These are phyloP conservation scores for Ursus arctos DNA, from an alignment of 2,113 vertebrate species.

Conservation along the genomic window DNA sequence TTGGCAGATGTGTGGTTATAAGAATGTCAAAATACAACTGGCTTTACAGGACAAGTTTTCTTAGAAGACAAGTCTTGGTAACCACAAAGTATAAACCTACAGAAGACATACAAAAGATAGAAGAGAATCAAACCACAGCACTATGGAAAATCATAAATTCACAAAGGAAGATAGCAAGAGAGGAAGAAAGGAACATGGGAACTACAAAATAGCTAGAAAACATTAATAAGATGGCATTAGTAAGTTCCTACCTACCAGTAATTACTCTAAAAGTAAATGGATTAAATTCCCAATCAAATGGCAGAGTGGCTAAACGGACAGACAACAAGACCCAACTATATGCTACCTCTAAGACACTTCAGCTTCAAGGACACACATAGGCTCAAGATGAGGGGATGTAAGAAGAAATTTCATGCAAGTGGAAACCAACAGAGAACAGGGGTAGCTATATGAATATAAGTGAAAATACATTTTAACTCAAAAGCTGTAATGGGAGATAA, in stretches of 20 bases:
- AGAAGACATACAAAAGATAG: not conserved
- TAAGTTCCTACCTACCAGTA: not conserved
- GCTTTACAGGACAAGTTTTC: not conserved
- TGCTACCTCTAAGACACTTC: not conserved
- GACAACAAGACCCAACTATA: not conserved
- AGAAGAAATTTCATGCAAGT: not conserved
- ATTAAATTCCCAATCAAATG: not conserved
- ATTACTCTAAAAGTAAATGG: not conserved
- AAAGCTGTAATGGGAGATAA: not conserved
- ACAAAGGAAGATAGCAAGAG: not conserved
- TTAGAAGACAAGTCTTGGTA: not conserved
- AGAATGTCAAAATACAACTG: not conserved
- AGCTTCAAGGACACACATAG: not conserved
- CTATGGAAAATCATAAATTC: not conserved
- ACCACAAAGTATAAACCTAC: not conserved
- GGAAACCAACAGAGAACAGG: not conserved
- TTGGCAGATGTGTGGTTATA: not conserved
- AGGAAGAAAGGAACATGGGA: not conserved
- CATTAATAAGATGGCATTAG: not conserved
- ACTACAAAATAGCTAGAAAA: not conserved
- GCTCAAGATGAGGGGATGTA: not conserved
- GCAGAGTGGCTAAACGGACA: not conserved
- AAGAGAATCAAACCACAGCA: not conserved
- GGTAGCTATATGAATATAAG: not conserved
- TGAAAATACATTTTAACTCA: not conserved